Base-by-base conservation (phyloP, 1,140 invertebrate genomes). In the Drosophila parvula region DNA sequence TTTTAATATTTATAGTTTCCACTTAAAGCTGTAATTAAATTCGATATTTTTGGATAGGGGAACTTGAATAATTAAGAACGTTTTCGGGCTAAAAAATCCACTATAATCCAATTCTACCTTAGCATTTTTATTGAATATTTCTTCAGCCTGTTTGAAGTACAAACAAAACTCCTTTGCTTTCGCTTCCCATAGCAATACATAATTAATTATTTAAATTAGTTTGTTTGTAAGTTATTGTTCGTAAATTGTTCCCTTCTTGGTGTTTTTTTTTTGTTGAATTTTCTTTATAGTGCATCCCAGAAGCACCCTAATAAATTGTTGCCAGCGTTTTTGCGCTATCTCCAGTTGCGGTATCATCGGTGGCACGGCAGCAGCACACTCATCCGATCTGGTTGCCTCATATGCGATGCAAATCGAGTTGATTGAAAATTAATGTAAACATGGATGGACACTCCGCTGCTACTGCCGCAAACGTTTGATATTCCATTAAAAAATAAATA, bases 341-440 rank as follows among this genome's bases (percentile, higher is more conserved):
- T 30, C 14, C 18, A 16, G 44, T 22, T 22, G 22, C 22, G 22
- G 22, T 22, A 22, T 22, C 65, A 48, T 53, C 45, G 22, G 22
- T 22, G 5, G 16, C 27, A 45, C 2, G 40, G 14, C 36, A 51
- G 60, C 64, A 32, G 65, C 63, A 51, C 14, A 18, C 57, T 60
- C 51, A 14, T 10, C n/a, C 30, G 32, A 65, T 38, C 18, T 44
- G 65, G 62, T 36, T 55, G 61, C 65, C 65, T 69, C 65, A 75
- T 75, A 85, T 86, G 61, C 61, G 75, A 85, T 85, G 82, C 83
- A 81, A 85, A 86, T 82, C 69, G 63, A 73, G 75, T 86, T 86
- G 84, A 85, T 86, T 88, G 79, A 88, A 86, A 86, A 88, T 82
- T 73, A 86, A 86, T 88, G 79, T 86, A 86, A 86, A 88, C 81